Evolutionary conservation across 1,140 invertebrate genomes (phyloP), one percentile per base, ranked within the genome.

Genomic region (Sweltsa coloradensis): DNA sequence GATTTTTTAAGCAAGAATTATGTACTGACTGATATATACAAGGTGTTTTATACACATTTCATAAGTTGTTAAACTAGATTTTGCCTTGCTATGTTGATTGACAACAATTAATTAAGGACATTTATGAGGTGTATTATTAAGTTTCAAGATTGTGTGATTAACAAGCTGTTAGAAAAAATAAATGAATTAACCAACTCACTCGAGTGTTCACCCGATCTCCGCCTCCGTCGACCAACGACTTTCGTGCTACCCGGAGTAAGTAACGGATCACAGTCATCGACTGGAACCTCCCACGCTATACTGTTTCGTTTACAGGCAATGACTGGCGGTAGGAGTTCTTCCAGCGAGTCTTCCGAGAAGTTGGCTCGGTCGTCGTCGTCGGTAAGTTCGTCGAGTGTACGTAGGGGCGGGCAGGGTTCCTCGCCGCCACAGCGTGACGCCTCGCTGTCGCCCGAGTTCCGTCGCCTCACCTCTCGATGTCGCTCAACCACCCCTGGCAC

Each of bases 311-410:
- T 86, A 57, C 50, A 39, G 4, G 57, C 25, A 14, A 46, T 68
- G 2, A 71, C 74, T 7, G 78, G 75, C 41, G 81, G 75, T 51
- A 79, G 71, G 56, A 72, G 56, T 34, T 83, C 82, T 60, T 88
- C 85, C 39, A 87, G 59, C 3, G 83, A 87, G 60, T 88, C 84
- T 60, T 88, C 85, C 4, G 84, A 87, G 60, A 87, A 87, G 50
- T 79, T 75, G 51, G 81, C 80, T 52, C 75, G 75, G 52, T 84
- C 80, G 47, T 81, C 79, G 7, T 56, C n/a, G 60, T 67, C 11
- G 64, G 59, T 40, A 68, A 69, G 29, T 68, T 65, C 2, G 62
- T 66, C 2, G 65, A 69, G 34, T 67, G 67, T 34, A 65, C 56
- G 4, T 64, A 64, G 3, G 60, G 67, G 34, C 60, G 67, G 46